Conservation (phyloP, 2,888 invertebrate genomes). For the Eucera pruinosa region DNA sequence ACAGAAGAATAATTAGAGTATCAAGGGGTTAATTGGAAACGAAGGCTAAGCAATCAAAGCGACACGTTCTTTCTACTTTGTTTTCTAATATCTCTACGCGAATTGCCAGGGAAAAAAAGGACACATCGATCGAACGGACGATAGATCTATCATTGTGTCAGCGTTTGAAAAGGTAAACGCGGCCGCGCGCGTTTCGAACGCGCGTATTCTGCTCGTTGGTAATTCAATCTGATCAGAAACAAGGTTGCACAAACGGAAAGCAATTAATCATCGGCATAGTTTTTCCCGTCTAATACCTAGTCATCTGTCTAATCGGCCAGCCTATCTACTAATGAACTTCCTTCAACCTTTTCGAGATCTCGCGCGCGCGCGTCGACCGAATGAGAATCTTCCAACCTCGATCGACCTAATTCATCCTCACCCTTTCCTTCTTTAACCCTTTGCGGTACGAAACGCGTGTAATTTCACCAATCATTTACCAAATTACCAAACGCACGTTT, state of each 20-base stretch:
- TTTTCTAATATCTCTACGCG: no score
- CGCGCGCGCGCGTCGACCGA: background rate
- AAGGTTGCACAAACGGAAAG: constrained; percentile 32
- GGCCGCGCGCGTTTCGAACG: constrained; percentile 2
- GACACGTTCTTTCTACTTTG: no score
- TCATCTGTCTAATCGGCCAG: constrained; percentile 25
- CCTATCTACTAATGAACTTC: constrained; percentile 32
- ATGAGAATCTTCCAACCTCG: constrained; percentile 3
- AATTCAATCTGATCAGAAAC: constrained; percentile 27
- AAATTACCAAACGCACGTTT: no score
- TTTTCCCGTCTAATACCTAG: constrained; percentile 28
- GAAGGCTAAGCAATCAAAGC: no score
- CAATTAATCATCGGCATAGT: constrained; percentile 33
- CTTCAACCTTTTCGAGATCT: background rate
- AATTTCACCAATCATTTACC: no score
- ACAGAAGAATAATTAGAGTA: no score
- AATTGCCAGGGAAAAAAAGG: background rate
- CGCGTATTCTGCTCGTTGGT: background rate
- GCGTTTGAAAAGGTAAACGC: background rate
- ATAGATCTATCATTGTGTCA: constrained; percentile 22
- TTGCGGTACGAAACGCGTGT: no score
- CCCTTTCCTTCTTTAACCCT: no score
- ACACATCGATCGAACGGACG: background rate
- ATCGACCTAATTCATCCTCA: background rate
- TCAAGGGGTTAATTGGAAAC: no score